Base-by-base conservation (phyloP, 2,113 vertebrate species). In the Cricetomys ansorgei region DNA sequence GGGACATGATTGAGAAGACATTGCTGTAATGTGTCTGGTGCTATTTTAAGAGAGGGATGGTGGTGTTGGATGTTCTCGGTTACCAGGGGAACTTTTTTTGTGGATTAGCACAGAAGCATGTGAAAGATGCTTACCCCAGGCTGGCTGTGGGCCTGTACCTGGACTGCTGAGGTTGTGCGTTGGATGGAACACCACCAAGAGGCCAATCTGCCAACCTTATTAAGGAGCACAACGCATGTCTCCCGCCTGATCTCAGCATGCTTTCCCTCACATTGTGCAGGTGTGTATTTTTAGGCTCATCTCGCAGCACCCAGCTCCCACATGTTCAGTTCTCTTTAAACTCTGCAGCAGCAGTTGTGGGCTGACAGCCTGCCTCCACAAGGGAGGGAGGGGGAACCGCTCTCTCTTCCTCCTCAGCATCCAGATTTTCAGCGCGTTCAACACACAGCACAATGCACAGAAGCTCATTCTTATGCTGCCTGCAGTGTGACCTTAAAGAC, bases 271-370 rank as follows among this genome's bases (percentile, higher is more conserved):
- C 23, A 0, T 57, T 84, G 88, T 69, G 19, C 84, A 90, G 90
- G 48, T 40, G 7, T 31, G 7, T 96, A 95, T 95, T 96, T 97
- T 97, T 94, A 94, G 95, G 45, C 50, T 94, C 48, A 40, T 86
- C 89, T 83, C 53, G 34, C 62, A 57, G 67, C 37, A 23, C 62
- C 45, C 89, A 69, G 65, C 59, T 64, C 73, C 88, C 95, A 93
- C 70, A 64, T 75, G n/a, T 79, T 77, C 53, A 59, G 43, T 83
- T 85, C 92, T 92, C 81, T 86, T 88, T 65, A 37, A 91, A 45
- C 81, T 90, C 92, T 94, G 45, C 43, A 80, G 87, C 73, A 62
- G 92, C 50, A 48, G 45, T 9, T 53, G 11, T 83, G 79, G 94
- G 83, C 84, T 94, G 90, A 79, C 95, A 75, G 64, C 34, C 83